Evolutionary conservation across 1,140 invertebrate genomes (phyloP), one percentile per base, ranked within the genome.

Genomic region (Orussus abietinus): DNA sequence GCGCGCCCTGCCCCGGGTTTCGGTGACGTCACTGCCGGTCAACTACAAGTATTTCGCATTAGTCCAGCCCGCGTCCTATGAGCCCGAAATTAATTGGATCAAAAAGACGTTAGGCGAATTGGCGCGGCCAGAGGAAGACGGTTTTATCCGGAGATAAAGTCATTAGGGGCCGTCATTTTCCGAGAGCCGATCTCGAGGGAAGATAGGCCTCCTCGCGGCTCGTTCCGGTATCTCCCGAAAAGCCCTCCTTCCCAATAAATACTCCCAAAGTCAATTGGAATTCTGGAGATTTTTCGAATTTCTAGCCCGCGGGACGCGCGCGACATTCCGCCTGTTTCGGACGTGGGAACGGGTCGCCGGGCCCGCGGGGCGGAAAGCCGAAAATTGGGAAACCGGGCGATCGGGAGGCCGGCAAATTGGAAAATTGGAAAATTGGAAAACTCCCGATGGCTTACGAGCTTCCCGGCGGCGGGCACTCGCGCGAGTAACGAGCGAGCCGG

Each of bases 31-130:
- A 69, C 58, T 60, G 57, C 63, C 57, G 67, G 65, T 67, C 65
- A 67, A 66, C 61, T 66, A 69, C 68, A 69, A 70, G 68, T 64
- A 69, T 72, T 71, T 72, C 69, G 64, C 69, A 72, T 72, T 72
- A 72, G 62, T 43, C 48, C 40, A 11, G 26, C 35, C 39, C 22
- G 30, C 25, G 20, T 28, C 14, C 31, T n/a, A n/a, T n/a, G n/a
- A n/a, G 13, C 31, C 29, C 31, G 34, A 26, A 69, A 71, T 72
- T 72, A 68, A 71, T 71, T 71, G 60, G 59, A 49, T 71, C 69
- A 68, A 71, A 71, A 69, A 67, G 62, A 70, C 63, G 58, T 69
- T 69, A 57, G 57, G 42, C 55, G 53, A 64, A 66, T 72, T 64
- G 63, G 54, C 61, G 51, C 46, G 49, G 57, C 51, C 51, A 51